phyloP scores from a whole-genome alignment of 2,797 vertebrate species.

The Apodemus agrarius region DNA sequence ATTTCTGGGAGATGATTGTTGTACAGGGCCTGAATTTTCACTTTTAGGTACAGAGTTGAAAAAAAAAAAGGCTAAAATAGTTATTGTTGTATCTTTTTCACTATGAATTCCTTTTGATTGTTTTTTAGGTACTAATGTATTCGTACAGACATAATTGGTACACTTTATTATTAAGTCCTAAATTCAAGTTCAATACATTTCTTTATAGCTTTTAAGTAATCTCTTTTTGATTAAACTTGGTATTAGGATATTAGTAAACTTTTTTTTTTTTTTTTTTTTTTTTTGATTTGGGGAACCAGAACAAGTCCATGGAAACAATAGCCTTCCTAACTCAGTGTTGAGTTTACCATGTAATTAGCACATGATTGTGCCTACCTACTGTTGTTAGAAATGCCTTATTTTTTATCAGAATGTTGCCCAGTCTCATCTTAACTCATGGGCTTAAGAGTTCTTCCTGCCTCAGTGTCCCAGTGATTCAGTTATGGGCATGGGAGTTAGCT shows the following conservation, averaged over 20 bases:
- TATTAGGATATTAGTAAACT: slow-evolving; percentile 2
- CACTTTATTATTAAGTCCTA: slow-evolving; percentile 16
- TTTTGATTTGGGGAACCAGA: neutral
- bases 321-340: slow-evolving; percentile 15
- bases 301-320: neutral
- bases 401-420: neutral
- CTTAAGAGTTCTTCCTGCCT: neutral
- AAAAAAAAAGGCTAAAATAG: slow-evolving; percentile 3
- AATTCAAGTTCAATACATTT: neutral
- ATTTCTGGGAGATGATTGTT: slow-evolving; percentile 52
- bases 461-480: neutral
- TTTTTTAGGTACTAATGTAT: neutral
- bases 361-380: neutral
- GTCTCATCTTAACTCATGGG: neutral
- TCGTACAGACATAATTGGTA: neutral
- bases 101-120: neutral
- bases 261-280: neutral
- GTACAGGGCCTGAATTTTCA: neutral
- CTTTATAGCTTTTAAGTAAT: neutral
- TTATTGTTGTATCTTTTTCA: neutral
- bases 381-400: neutral
- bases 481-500: no score
- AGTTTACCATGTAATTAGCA: neutral
- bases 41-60: slow-evolving; percentile 3
- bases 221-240: slow-evolving; percentile 27